Evolutionary conservation across 2,888 invertebrate species (phyloP).

Genomic region (Julus scanicus): DNA sequence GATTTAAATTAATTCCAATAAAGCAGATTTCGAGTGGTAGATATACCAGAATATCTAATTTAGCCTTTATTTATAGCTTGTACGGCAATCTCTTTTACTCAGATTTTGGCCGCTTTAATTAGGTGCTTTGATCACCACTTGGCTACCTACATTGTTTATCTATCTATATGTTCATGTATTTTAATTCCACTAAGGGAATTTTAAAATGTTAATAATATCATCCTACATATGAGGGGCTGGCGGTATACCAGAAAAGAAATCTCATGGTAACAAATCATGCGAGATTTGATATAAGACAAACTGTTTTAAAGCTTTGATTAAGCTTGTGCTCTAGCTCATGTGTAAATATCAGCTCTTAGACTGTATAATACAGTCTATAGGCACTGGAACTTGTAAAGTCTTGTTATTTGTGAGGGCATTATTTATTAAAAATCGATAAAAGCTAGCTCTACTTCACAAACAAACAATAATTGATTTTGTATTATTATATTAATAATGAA

Average conservation of each 20-base stretch:
- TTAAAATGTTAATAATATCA: neutral
- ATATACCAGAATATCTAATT: neutral
- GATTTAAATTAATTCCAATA: constrained; percentile 17
- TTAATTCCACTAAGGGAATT: neutral
- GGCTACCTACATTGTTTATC: neutral
- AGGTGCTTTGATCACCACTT: neutral
- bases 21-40: constrained; percentile 5
- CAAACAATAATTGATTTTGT: neutral
- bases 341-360: too few species aligned
- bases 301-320: too few species aligned
- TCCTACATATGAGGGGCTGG: too few species aligned
- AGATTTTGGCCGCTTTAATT: constrained; percentile 20
- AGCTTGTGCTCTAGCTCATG: too few species aligned
- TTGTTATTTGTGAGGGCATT: neutral
- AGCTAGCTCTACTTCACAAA: neutral
- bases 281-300: too few species aligned
- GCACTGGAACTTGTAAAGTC: too few species aligned
- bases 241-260: too few species aligned
- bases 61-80: neutral
- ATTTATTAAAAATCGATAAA: neutral
- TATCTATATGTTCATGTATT: neutral
- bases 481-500: neutral
- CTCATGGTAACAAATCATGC: too few species aligned
- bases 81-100: neutral
- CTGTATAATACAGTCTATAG: too few species aligned